These are phyloP conservation scores for Echinometra lucunter DNA, from an alignment of 53 echinoderm and acorn worm species.

Conservation along the genomic window DNA sequence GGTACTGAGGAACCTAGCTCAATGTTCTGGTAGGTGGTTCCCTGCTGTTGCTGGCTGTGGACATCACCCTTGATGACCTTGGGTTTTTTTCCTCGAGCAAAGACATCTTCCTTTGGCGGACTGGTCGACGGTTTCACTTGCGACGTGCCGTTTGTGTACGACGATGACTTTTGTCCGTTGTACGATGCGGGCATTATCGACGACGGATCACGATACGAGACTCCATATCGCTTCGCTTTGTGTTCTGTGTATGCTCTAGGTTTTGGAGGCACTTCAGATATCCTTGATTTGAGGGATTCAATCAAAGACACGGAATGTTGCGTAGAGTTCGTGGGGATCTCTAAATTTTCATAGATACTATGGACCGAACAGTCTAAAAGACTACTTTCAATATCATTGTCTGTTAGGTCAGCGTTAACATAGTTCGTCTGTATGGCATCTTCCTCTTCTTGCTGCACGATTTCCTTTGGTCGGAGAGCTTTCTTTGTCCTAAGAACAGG, in stretches of 20 bases:
- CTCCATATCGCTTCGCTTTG: slow-evolving; percentile 90
- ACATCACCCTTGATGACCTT: slow-evolving; percentile 79
- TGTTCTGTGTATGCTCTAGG: slow-evolving; percentile 79
- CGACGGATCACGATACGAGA: slow-evolving; percentile 85
- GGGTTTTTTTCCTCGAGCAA: slow-evolving; percentile 80
- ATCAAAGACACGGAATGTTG: slow-evolving; percentile 75
- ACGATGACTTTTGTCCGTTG: slow-evolving; percentile 69
- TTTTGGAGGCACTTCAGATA: slow-evolving; percentile 80
- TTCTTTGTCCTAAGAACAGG: slow-evolving; percentile 59
- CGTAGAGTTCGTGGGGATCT: slow-evolving; percentile 71
- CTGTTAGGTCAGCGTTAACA: slow-evolving; percentile 54
- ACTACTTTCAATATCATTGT: slow-evolving; percentile 63
- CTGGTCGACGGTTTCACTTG: slow-evolving; percentile 62
- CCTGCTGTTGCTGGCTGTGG: slow-evolving; percentile 73
- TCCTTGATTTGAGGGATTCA: slow-evolving; percentile 81
- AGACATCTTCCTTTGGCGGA: slow-evolving; percentile 63
- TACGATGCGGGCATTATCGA: slow-evolving; percentile 67
- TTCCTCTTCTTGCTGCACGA: slow-evolving; percentile 64
- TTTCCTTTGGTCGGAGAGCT: slow-evolving; percentile 58
- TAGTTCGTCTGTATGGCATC: slow-evolving; percentile 36
- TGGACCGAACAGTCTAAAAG: slow-evolving; percentile 71
- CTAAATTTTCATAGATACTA: slow-evolving; percentile 92
- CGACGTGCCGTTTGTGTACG: slow-evolving; percentile 74
- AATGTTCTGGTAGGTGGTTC: slow-evolving; percentile 88
- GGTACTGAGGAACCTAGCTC: slow-evolving; percentile 73